These are phyloP conservation scores for Drosophila baimaii DNA, from an alignment of 1,140 invertebrate species.

Conservation along the genomic window DNA sequence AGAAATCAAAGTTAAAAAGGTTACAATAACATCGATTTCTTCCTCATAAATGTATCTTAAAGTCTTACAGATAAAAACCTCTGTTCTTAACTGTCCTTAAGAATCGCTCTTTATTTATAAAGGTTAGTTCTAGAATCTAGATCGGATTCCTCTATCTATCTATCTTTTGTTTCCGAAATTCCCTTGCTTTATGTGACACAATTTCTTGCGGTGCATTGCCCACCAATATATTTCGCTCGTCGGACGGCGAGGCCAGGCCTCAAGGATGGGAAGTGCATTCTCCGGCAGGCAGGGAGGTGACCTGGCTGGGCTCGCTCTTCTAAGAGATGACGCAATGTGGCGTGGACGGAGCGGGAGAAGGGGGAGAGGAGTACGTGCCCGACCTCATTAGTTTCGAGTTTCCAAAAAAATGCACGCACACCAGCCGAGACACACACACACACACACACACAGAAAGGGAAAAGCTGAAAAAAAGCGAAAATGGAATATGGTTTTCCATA, in stretches of 20 bases:
- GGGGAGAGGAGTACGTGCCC: constrained; percentile 50
- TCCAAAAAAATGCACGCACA: constrained; percentile 50
- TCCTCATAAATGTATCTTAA: no score
- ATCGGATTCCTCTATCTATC: no score
- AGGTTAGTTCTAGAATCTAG: no score
- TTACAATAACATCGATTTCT: no score
- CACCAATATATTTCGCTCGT: neutral
- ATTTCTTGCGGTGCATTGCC: constrained; percentile 5
- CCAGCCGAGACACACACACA: neutral
- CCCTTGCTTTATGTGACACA: no score
- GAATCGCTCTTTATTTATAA: no score
- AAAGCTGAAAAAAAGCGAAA: constrained; percentile 35
- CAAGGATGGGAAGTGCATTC: constrained; percentile 21
- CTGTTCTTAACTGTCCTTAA: no score
- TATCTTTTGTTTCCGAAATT: no score
- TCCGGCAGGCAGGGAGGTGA: neutral
- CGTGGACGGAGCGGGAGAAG: neutral
- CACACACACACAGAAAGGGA: neutral
- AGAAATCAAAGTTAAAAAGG: no score
- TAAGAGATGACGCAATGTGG: constrained; percentile 44
- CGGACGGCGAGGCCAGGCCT: constrained; percentile 8
- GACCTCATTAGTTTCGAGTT: constrained; percentile 76
- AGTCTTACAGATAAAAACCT: no score
- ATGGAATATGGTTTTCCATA: constrained; percentile 29
- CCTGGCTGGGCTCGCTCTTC: constrained; percentile 4